phyloP scores from a whole-genome alignment of 2,113 vertebrate genomes.

The Kryptolebias marmoratus region DNA sequence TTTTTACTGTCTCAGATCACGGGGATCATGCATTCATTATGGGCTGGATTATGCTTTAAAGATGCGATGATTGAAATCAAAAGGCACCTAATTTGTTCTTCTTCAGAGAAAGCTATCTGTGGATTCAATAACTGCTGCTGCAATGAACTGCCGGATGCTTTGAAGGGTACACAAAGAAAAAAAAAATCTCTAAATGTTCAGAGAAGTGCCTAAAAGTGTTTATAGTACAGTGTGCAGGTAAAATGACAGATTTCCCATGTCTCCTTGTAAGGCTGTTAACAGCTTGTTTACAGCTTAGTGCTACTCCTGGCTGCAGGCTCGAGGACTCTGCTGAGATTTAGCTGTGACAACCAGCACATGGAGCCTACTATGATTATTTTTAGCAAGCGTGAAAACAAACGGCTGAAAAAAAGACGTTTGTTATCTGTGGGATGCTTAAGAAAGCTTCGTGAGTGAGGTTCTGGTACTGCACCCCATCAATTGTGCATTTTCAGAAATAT shows the following conservation, averaged over 20 bases:
- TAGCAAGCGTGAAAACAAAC: constrained; percentile 39
- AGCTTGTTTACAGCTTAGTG: constrained; percentile 69
- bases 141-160: constrained; percentile 52
- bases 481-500: constrained; percentile 4
- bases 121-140: constrained; percentile 31
- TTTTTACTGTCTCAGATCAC: constrained; percentile 32
- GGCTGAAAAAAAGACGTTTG: constrained; percentile 48
- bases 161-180: constrained; percentile 37
- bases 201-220: constrained; percentile 39
- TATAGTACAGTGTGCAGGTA: constrained; percentile 32
- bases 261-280: constrained; percentile 57
- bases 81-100: constrained; percentile 38
- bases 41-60: constrained; percentile 18
- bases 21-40: constrained; percentile 11
- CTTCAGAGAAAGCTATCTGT: constrained; percentile 46
- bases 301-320: constrained; percentile 59
- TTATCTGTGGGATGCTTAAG: constrained; percentile 50
- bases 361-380: constrained; percentile 62
- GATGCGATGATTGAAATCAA: constrained; percentile 38
- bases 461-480: background rate
- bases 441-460: constrained; percentile 12
- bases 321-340: constrained; percentile 60
- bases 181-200: constrained; percentile 11
- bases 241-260: constrained; percentile 36
- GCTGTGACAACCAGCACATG: constrained; percentile 54